Percentiles rank a stretch among this genome's conserved stretches.
Evolutionary conservation across 92 coral and sea anemone genomes (phyloP).

Genomic region (Phenganax marumi): DNA sequence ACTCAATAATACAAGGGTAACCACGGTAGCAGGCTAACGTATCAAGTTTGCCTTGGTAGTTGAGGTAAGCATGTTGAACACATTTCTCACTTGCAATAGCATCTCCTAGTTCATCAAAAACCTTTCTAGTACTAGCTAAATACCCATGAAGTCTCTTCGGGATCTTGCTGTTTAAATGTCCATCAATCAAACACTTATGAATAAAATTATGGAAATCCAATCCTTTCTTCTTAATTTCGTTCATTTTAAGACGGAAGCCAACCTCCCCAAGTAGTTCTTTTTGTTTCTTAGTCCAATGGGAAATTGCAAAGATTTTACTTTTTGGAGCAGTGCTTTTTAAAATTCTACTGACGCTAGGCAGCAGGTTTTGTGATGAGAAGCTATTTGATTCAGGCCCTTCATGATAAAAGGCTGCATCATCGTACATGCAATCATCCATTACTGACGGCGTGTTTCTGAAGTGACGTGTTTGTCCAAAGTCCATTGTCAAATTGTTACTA

Average conservation of each 20-base stretch:
- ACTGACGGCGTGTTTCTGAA: slow-evolving; percentile 41
- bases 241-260: slow-evolving; percentile 62
- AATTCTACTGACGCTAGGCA: slow-evolving; percentile 72
- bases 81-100: slow-evolving; percentile 73
- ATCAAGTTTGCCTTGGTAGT: slow-evolving; percentile 81
- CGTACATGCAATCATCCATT: slow-evolving; percentile 38
- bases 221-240: slow-evolving; percentile 63
- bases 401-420: not conserved
- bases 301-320: slow-evolving; percentile 67
- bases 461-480: slow-evolving; percentile 60
- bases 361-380: slow-evolving; percentile 7
- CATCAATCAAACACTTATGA: slow-evolving; percentile 55
- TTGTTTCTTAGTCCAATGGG: slow-evolving; percentile 82
- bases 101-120: slow-evolving; percentile 44
- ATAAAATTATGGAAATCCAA: slow-evolving; percentile 71
- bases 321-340: slow-evolving; percentile 61
- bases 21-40: slow-evolving; percentile 78
- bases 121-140: slow-evolving; percentile 24
- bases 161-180: slow-evolving; percentile 13
- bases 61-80: slow-evolving; percentile 66
- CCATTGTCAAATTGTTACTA: slow-evolving; percentile 48
- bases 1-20: slow-evolving; percentile 81
- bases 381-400: not conserved
- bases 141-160: slow-evolving; percentile 43
- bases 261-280: slow-evolving; percentile 78